Evolutionary conservation across 2,888 invertebrate species (phyloP), one percentile per base, ranked within the genome.

Genomic region (Coenonympha glycerion): DNA sequence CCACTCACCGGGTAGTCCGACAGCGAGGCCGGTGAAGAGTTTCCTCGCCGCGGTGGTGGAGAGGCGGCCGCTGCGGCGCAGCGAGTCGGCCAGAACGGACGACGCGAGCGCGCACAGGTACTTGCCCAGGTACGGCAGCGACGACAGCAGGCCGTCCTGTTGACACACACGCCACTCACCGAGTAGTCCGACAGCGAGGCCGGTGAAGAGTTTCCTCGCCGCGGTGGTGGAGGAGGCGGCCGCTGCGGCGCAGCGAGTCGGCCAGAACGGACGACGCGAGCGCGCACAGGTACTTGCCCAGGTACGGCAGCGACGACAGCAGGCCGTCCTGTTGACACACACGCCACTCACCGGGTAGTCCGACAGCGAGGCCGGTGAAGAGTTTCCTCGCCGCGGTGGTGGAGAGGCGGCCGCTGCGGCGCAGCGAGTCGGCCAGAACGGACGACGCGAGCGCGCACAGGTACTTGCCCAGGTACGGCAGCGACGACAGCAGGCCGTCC

Each of bases 391-490:
- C n/a, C n/a, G n/a, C n/a, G n/a, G n/a, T n/a, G n/a, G n/a, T n/a
- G n/a, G n/a, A n/a, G n/a, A n/a, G n/a, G n/a, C n/a, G n/a, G n/a
- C n/a, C 9, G 8, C 88, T 90, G 47, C 90, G 85, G 13, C 92
- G 83, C 37, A 95, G 76, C 52, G 89, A 89, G 78, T 95, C 95
- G 0, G 94, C 95, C 49, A 94, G 73, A 50, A 89, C 90, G 1
- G 94, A 92, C 0, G 93, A 92, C 1, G 90, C 80, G 3, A 95
- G 79, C 1, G 95, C 95, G 86, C 94, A 94, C 3, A 92, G 71
- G 70, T 95, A 95, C 85, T 95, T 95, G 70, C 95, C 95, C 59
- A 96, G 84, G 81, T 95, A 96, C 0, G 96, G 96, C 45, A 96
- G 85, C 39, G 95, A 95, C 0, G 95, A 95, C 30, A 94, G 86